Percentiles rank a stretch among this genome's conserved stretches.
Conservation (phyloP, 2,797 vertebrate genomes). For the Clarias laeviceps region DNA sequence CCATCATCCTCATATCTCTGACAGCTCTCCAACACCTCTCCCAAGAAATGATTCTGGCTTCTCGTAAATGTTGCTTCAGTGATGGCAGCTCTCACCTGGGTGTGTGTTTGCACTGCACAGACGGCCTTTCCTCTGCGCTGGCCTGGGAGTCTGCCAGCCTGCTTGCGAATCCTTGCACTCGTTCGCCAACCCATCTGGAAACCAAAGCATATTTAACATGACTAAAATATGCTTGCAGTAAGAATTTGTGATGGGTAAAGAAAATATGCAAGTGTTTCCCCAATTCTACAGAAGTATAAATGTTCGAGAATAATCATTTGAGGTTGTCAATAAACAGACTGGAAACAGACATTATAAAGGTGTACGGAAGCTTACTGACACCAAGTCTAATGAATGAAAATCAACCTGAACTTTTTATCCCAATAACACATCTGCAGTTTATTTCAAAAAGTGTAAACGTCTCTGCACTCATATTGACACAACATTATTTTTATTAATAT, state of each 20-base stretch:
- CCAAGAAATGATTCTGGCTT: conserved; percentile 34
- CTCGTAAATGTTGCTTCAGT: conserved; percentile 42
- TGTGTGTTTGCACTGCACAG: conserved; percentile 51
- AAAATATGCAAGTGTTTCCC: conserved; percentile 51
- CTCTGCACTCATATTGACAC: conserved; percentile 28
- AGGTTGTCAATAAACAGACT: conserved; percentile 39
- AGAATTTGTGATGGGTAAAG: conserved; percentile 48
- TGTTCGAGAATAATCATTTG: conserved; percentile 31
- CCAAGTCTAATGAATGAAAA: conserved; percentile 12
- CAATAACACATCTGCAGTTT: not conserved
- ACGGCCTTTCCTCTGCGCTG: conserved; percentile 43
- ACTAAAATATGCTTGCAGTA: conserved; percentile 57
- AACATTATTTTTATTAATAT: conserved; percentile 6
- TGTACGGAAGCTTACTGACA: not conserved
- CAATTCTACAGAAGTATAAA: conserved; percentile 32
- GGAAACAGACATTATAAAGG: not conserved
- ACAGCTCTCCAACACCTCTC: conserved; percentile 3
- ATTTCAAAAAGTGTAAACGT: conserved; percentile 18
- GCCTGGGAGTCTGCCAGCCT: conserved; percentile 54
- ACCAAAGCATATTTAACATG: conserved; percentile 58
- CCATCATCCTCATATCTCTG: not conserved
- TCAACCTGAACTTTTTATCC: not conserved
- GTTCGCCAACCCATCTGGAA: conserved; percentile 51
- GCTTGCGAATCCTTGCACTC: conserved; percentile 46
- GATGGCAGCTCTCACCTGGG: conserved; percentile 51